Evolutionary conservation across 2,113 vertebrate species (phyloP).

Genomic region (Melanerpes aurifrons): DNA sequence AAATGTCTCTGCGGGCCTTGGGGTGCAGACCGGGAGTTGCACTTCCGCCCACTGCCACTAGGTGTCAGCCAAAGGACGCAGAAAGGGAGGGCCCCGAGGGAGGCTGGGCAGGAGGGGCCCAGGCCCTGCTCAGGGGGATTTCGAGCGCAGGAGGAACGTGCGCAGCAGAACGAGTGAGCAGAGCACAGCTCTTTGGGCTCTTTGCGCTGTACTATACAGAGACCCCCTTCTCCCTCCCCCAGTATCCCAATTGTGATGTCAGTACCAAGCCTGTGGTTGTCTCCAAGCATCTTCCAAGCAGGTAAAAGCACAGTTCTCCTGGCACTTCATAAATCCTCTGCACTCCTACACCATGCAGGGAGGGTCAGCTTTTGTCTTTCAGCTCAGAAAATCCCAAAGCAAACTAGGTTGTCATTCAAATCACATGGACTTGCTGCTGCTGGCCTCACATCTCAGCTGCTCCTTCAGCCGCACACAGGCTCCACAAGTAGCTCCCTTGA

Average conservation of each 20-base stretch:
- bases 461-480: neutral
- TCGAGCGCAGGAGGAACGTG: neutral
- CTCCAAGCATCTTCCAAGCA: neutral
- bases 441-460: neutral
- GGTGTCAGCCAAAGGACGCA: constrained; percentile 71
- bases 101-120: neutral
- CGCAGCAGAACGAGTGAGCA: neutral
- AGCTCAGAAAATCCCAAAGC: neutral
- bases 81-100: neutral
- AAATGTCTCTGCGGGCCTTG: no score
- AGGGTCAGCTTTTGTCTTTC: neutral
- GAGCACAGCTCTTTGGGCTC: neutral
- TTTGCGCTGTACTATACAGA: neutral
- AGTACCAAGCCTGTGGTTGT: neutral
- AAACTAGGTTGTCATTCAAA: neutral
- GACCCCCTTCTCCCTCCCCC: neutral
- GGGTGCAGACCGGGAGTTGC: neutral
- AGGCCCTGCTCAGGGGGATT: neutral
- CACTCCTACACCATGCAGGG: neutral
- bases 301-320: neutral
- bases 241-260: neutral
- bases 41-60: constrained; percentile 55
- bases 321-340: neutral
- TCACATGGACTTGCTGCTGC: neutral
- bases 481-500: neutral